Percentiles rank a stretch among this genome's conserved stretches.
Evolutionary conservation across 2,113 vertebrate genomes (phyloP).

Genomic region (Plectropomus leopardus): DNA sequence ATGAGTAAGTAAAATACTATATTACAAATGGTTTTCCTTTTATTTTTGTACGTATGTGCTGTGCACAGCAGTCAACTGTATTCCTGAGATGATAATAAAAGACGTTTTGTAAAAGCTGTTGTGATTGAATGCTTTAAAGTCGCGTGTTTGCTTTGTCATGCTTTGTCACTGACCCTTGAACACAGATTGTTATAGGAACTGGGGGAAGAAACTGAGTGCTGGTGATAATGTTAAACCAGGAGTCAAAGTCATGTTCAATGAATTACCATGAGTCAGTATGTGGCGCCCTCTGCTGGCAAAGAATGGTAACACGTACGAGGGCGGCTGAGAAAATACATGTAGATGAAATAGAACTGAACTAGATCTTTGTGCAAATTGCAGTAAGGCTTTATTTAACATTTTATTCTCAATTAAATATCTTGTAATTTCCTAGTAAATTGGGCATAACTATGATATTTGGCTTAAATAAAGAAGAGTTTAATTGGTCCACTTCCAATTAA

Average conservation of each 20-base stretch:
- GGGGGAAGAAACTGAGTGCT: neutral
- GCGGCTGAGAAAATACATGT: neutral
- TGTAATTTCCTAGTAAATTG: neutral
- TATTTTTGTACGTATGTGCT: slow-evolving; percentile 98
- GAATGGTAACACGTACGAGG: neutral
- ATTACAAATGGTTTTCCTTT: slow-evolving; percentile 90
- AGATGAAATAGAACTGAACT: neutral
- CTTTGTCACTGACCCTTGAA: neutral
- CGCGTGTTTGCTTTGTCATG: neutral
- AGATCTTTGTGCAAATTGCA: neutral
- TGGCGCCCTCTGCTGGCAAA: slow-evolving; percentile 56
- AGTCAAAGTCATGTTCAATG: neutral
- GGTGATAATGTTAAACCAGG: neutral
- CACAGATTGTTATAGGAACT: neutral
- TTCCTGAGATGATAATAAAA: slow-evolving; percentile 90
- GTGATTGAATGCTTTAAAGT: slow-evolving; percentile 45
- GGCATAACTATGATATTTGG: neutral
- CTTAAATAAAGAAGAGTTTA: neutral
- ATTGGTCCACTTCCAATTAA: neutral
- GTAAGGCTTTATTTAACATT: neutral
- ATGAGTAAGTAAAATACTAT: slow-evolving; percentile 84
- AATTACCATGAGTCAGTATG: neutral
- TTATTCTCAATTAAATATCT: neutral
- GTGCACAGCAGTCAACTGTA: slow-evolving; percentile 94
- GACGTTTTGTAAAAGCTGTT: slow-evolving; percentile 87